Evolutionary conservation across 2,888 invertebrate genomes (phyloP), one percentile per base, ranked within the genome.

Genomic region (Trichopria drosophilae): DNA sequence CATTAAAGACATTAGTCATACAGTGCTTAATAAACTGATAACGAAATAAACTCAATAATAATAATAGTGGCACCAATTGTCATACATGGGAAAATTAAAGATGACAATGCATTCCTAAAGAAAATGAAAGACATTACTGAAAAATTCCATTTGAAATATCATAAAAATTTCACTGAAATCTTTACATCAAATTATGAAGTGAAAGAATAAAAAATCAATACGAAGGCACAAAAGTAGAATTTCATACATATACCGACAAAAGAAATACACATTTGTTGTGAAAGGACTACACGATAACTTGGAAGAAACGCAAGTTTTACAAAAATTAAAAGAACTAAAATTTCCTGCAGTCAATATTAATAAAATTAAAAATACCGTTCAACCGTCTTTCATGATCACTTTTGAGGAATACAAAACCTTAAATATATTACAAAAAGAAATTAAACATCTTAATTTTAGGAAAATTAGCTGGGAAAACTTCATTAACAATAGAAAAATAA

Each of bases 391-490:
- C 13, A 52, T 55, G 35, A 44, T 51, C 3, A 44, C 53, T 20
- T 7, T 59, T 2, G 6, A 44, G 12, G 53, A 46, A 22, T 41
- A 50, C 9, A 40, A n/a, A 13, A 36, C 42, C 36, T 18, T 50
- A 26, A 26, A 43, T 13, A 36, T 52, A 13, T 16, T 58, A 6
- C 54, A 45, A 20, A 39, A 51, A 23, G 22, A 44, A 29, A 28
- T 19, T 3, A 19, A 24, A 29, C 43, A 26, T 10, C 16, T 57
- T 7, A 46, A 47, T 20, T 39, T 47, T 22, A 57, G 51, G 1
- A 54, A 34, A 47, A 36, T 66, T 0, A 32, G 6, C 1, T 66
- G 65, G 66, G 59, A 60, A 45, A 40, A 51, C 6, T 59, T 62
- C 26, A 35, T 23, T 9, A 63, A 45, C 12, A 61, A 64, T 16